These are phyloP conservation scores for Takifugu bimaculatus DNA, from an alignment of 2,113 vertebrate species.

Conservation along the genomic window DNA sequence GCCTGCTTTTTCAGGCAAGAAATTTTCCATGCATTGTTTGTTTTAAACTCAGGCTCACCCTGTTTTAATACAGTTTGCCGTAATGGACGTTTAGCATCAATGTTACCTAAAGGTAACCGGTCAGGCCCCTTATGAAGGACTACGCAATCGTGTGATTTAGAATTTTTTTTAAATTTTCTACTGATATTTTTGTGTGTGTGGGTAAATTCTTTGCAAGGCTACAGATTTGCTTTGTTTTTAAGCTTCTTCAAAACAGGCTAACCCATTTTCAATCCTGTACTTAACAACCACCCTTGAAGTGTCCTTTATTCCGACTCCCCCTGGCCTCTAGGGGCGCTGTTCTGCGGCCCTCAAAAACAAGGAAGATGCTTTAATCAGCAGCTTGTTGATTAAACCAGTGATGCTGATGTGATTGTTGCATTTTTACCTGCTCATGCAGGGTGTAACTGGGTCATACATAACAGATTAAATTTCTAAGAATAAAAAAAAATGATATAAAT, in stretches of 20 bases:
- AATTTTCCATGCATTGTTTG: constrained; percentile 20
- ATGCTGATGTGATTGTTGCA: no score
- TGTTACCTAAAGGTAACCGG: no score
- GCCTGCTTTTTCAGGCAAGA: constrained; percentile 35
- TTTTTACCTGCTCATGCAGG: no score
- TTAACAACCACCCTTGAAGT: constrained; percentile 9
- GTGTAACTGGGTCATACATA: no score
- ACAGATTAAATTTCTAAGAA: no score
- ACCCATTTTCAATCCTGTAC: background rate
- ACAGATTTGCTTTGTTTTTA: no score
- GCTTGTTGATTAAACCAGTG: no score
- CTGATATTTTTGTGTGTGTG: background rate
- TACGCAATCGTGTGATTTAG: constrained; percentile 2
- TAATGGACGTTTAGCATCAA: constrained; percentile 2
- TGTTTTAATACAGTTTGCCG: constrained; percentile 15
- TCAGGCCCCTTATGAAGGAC: no score
- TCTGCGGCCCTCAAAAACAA: background rate
- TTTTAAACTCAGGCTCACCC: constrained; percentile 18
- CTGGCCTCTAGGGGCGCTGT: constrained; percentile 22
- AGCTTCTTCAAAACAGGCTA: background rate
- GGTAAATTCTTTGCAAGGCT: no score
- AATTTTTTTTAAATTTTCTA: background rate
- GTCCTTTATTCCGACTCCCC: constrained; percentile 14
- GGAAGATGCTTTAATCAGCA: background rate
- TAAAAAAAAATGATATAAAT: no score